Conservation (phyloP, 2,797 vertebrate genomes). For the Microcaecilia unicolor region DNA sequence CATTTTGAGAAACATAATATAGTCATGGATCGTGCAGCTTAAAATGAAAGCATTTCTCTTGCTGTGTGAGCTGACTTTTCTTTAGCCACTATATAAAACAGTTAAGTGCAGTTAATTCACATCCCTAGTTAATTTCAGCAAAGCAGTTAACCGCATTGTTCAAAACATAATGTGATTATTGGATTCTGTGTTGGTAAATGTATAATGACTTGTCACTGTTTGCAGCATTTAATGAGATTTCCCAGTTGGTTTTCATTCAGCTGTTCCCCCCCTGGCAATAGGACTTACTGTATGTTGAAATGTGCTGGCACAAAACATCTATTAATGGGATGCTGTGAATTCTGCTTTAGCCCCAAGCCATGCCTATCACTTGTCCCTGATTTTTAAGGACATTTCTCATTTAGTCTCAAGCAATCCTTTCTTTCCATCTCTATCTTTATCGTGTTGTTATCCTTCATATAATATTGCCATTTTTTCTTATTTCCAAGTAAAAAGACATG, state of each 20-base stretch:
- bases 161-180: conserved; percentile 33
- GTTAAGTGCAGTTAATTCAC: conserved; percentile 4
- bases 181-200: conserved; percentile 17
- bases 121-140: conserved; percentile 24
- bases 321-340: background rate
- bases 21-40: too few relatives aligned
- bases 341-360: background rate
- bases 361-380: background rate
- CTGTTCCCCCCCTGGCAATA: conserved; percentile 16
- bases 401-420: background rate
- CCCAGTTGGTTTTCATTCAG: conserved; percentile 26
- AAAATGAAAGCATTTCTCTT: background rate
- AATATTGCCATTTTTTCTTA: conserved; percentile 10
- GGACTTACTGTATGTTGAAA: conserved; percentile 8
- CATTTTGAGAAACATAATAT: too few relatives aligned
- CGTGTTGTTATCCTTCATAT: background rate
- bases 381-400: conserved; percentile 3
- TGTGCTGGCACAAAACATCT: conserved; percentile 2
- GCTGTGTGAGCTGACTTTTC: background rate
- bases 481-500: too few relatives aligned
- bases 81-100: background rate
- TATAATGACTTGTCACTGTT: conserved; percentile 28
- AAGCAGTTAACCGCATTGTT: conserved; percentile 34
- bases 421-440: conserved; percentile 9
- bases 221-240: conserved; percentile 41